Evolutionary conservation across 2,888 invertebrate genomes (phyloP).

Genomic region (Cyclophora punctaria): DNA sequence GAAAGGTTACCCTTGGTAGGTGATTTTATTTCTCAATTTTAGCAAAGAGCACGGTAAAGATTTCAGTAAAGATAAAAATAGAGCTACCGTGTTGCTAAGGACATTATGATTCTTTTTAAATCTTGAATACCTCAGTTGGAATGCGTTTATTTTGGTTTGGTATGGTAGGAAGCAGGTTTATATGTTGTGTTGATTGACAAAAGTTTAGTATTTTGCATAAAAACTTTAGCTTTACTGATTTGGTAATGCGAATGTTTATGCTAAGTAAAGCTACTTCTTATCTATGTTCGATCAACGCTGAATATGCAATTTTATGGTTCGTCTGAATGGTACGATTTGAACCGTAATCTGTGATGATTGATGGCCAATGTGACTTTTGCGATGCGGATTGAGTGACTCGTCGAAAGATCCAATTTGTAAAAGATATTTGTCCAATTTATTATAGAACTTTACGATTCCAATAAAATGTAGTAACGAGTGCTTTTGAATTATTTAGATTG

Average conservation of each 20-base stretch:
- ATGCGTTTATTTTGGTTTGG: too few relatives aligned
- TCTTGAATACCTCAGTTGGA: too few relatives aligned
- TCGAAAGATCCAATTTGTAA: conserved; percentile 38
- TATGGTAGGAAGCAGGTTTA: too few relatives aligned
- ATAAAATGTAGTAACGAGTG: neutral
- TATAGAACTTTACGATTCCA: conserved; percentile 11
- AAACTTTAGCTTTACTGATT: conserved; percentile 31
- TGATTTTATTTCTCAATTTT: conserved; percentile 8
- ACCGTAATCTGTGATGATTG: conserved; percentile 54
- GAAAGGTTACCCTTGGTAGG: conserved; percentile 2
- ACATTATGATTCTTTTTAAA: too few relatives aligned
- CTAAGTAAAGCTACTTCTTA: conserved; percentile 36
- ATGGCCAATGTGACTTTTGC: conserved; percentile 41
- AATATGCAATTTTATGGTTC: conserved; percentile 57
- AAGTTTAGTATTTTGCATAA: too few relatives aligned
- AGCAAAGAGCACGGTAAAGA: too few relatives aligned
- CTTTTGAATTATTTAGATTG: conserved; percentile 5
- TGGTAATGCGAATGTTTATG: conserved; percentile 45
- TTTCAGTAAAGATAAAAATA: too few relatives aligned
- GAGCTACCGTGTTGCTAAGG: too few relatives aligned
- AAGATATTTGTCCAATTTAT: conserved; percentile 20
- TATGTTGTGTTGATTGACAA: too few relatives aligned
- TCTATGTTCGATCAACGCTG: conserved; percentile 45
- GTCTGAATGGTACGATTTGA: conserved; percentile 51
- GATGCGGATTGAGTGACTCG: conserved; percentile 46